Conservation (phyloP, 2,797 vertebrate genomes). For the Pangasius larnaudii region DNA sequence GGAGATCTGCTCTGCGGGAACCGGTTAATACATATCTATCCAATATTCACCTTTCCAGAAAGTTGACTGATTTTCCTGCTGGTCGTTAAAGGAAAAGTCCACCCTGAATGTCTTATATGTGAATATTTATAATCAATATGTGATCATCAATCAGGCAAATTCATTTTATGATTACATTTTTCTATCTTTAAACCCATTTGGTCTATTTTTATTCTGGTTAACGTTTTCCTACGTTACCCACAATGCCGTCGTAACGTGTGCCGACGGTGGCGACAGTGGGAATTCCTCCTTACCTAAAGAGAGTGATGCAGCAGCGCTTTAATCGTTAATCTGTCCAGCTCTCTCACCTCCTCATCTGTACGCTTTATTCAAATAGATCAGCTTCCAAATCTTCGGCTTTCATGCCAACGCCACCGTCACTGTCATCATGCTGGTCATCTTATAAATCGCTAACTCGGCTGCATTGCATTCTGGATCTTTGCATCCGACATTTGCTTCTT, state of each 20-base stretch:
- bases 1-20: slow-evolving; percentile 92
- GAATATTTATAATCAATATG: not conserved
- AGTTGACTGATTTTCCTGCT: not conserved
- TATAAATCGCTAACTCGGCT: not conserved
- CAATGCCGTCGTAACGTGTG: not conserved
- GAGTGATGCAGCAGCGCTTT: not conserved
- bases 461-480: not conserved
- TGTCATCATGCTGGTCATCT: not conserved
- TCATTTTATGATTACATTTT: not conserved
- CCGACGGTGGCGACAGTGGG: not conserved
- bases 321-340: not conserved
- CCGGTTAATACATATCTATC: slow-evolving; percentile 79
- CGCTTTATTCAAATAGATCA: not conserved
- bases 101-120: not conserved
- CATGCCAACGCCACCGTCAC: not conserved
- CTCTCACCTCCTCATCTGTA: not conserved
- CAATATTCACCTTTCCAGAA: not conserved
- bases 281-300: not conserved
- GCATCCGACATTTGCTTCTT: not conserved
- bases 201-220: not conserved
- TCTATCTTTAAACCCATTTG: not conserved
- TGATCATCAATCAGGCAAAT: not conserved
- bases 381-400: not conserved
- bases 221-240: not conserved
- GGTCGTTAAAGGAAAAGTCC: not conserved